Base-by-base conservation (phyloP, 2,797 vertebrate species). In the Sebastes oblongus region DNA sequence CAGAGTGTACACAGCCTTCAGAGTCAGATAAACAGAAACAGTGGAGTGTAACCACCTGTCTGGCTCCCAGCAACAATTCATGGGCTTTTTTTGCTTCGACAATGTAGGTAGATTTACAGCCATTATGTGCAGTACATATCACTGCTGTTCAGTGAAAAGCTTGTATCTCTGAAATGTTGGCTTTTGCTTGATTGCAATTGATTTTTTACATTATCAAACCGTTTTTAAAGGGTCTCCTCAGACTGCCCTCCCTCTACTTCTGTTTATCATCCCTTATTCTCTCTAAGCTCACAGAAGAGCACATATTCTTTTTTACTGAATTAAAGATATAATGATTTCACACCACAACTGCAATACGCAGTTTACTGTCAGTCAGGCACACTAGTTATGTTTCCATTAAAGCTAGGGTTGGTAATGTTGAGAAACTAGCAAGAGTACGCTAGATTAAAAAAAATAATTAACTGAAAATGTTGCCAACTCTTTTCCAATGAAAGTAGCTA, bases 11-110 rank as follows among this genome's bases (percentile, higher is more conserved):
- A 80, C 66, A 80, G 22, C 30, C 59, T 25, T 66, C 75, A 68
- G 72, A 69, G 76, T 62, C 77, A 67, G 52, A 85, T 55, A 77
- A 87, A 87, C 79, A 92, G 81, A 78, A 71, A 81, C 76, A 62
- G 46, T 5, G 30, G 67, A 69, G 71, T 54, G 75, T 29, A 72
- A 82, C 76, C 70, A 78, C 68, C 55, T 71, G 83, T 56, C 73
- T 24, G 58, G 36, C 52, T 73, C 68, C 66, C 62, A 66, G 39
- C 42, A 39, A 20, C 54, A 32, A 50, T 75, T 79, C 66, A 39
- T 13, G 59, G 69, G 56, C 10, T 75, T 46, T 30, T 50, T 18
- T 32, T 39, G 66, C 69, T 74, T 64, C 22, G 54, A 72, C 54
- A 64, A 18, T n/a, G 39, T 22, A 32, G 20, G 16, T 5, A 11